Base-by-base conservation (phyloP, 2,888 invertebrate genomes). In the Atrina japonica region DNA sequence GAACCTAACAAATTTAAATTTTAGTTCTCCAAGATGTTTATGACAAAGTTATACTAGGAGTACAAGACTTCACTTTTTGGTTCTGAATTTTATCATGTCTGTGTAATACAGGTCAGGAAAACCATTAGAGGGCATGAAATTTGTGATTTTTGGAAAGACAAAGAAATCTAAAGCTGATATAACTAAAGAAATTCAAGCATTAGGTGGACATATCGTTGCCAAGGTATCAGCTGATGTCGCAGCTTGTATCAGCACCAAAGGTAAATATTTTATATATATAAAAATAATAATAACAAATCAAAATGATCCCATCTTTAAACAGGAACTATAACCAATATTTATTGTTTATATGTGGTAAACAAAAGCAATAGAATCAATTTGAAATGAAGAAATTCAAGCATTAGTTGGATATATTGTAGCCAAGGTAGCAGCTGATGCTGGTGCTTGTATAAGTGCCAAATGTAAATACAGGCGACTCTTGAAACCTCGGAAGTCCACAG, bases 331-430 rank as follows among this genome's bases (percentile, higher is more conserved):
- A n/a, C n/a, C n/a, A n/a, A n/a, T n/a, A n/a, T n/a, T n/a, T n/a
- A n/a, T n/a, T n/a, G n/a, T n/a, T n/a, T n/a, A n/a, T n/a, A n/a
- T n/a, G n/a, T n/a, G n/a, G n/a, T n/a, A n/a, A n/a, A n/a, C n/a
- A n/a, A n/a, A n/a, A n/a, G n/a, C n/a, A n/a, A n/a, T n/a, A n/a
- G n/a, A n/a, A n/a, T n/a, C n/a, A n/a, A n/a, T n/a, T n/a, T n/a
- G n/a, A n/a, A n/a, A n/a, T n/a, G n/a, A 93, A 45, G 92, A 93
- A 52, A 94, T 98, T 49, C 87, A 92, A 25, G 93, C 93, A 71
- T 89, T 96, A 61, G 97, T 97, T 0, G 98, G 97, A 0, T 93
- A 93, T 74, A 93, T 95, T 0, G 92, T 92, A 0, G 92, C 92
- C 2, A 94, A 94, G 88, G 91, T 96, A 25, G 84, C 93, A 3